Evolutionary conservation across 2,888 invertebrate genomes (phyloP), one percentile per base, ranked within the genome.

Genomic region (Pachliopta kotzebuea): DNA sequence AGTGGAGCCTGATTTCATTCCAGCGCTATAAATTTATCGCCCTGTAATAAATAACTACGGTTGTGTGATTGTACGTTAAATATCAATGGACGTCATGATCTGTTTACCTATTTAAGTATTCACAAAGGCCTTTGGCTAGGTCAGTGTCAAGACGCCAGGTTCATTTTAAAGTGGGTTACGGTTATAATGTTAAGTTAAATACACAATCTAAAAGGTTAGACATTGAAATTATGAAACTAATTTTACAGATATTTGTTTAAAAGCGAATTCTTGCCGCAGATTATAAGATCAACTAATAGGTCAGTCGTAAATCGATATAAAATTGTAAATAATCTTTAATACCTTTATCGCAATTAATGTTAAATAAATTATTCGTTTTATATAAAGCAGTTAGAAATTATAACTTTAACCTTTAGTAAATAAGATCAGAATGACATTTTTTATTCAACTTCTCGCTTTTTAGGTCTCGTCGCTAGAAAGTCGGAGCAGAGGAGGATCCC

Each of bases 1-100:
- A 78, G 74, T 78, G 74, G 72, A 72, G 78, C 72, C 76, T 81
- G 78, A 81, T 79, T 79, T 78, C 77, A 78, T 67, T 50, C 66
- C 61, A 66, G 67, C 69, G 67, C 68, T 69, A 69, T 68, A 69
- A 61, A 58, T 29, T 29, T 29, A 53, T 42, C 52, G n/a, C 14
- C 17, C 37, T 31, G 42, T 29, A 62, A 42, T 26, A 1, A 42
- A 57, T 56, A 7, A 21, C 14, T 52, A 4, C 11, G n/a, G 9
- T 7, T 21, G 4, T 21, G 50, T 50, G 21, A 21, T 45, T 45
- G 8, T 45, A n/a, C 11, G 21, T 52, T 8, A 52, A 21, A 52
- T 23, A 52, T 52, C 20, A 52, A 52, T 21, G 11, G 9, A 52
- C 23, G 50, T 21, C 3, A 52, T 52, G 23, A 21, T 52, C 21